Percentiles rank a stretch among this genome's conserved stretches.
Evolutionary conservation across 2,113 vertebrate species (phyloP).

Genomic region (Atractosteus spatula): DNA sequence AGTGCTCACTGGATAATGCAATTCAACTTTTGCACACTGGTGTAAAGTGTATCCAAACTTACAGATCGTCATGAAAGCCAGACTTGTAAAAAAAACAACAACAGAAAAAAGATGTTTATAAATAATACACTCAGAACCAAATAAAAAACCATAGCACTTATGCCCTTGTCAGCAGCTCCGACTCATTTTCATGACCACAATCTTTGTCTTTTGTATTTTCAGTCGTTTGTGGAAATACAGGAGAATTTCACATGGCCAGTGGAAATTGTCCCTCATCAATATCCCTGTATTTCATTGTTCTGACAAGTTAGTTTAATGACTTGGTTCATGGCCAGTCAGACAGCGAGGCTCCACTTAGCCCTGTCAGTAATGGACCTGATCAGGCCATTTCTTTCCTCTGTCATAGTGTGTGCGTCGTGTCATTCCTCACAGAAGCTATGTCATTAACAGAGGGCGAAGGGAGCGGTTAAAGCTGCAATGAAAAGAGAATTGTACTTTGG

Average conservation of each 20-base stretch:
- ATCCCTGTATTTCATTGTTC: conserved; percentile 49
- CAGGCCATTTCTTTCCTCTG: conserved; percentile 37
- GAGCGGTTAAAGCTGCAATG: not conserved
- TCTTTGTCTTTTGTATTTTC: not conserved
- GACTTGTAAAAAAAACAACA: too few species aligned
- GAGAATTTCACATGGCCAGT: not conserved
- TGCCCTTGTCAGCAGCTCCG: not conserved
- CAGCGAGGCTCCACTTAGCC: conserved; percentile 57
- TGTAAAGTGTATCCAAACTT: too few species aligned
- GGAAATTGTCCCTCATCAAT: conserved; percentile 46
- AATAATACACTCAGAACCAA: too few species aligned
- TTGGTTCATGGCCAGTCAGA: conserved; percentile 53
- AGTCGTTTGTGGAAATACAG: not conserved
- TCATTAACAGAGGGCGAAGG: conserved; percentile 8
- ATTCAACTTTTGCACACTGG: too few species aligned
- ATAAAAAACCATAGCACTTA: not conserved
- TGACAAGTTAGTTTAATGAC: conserved; percentile 53
- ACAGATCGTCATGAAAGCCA: too few species aligned
- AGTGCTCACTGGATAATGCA: too few species aligned
- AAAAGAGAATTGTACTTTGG: not conserved
- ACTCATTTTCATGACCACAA: not conserved
- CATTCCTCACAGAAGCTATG: conserved; percentile 29
- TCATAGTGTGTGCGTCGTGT: conserved; percentile 32
- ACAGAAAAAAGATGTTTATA: too few species aligned
- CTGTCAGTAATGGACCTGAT: conserved; percentile 47